A percentile compares a stretch with the other conserved stretches of the same genome.
Evolutionary conservation across 2,888 invertebrate genomes (phyloP).

Genomic region (Thereva nobilitata): DNA sequence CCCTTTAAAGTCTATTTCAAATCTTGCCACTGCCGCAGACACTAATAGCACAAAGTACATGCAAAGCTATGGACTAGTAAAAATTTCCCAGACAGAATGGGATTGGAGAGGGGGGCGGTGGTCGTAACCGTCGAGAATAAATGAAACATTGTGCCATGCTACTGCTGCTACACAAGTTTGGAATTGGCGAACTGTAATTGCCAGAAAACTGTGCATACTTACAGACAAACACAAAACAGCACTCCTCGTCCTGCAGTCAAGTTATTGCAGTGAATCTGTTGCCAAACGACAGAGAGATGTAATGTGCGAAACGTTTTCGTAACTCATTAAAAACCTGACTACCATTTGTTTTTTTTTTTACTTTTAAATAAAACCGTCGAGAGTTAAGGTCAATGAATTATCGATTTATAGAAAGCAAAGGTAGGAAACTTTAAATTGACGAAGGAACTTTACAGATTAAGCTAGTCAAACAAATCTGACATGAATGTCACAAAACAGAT

Average conservation of each 20-base stretch:
- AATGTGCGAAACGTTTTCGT: neutral
- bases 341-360: too few species aligned
- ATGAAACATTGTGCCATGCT: slow-evolving; percentile 25
- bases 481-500: too few species aligned
- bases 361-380: too few species aligned
- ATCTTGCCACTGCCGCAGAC: too few species aligned
- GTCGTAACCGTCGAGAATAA: neutral
- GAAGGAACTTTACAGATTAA: too few species aligned
- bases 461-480: too few species aligned
- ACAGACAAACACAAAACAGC: slow-evolving; percentile 21
- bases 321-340: too few species aligned
- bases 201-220: slow-evolving; percentile 30
- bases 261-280: slow-evolving; percentile 15
- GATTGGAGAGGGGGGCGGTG: neutral
- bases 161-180: slow-evolving; percentile 9
- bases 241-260: neutral
- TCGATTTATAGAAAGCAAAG: too few species aligned
- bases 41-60: too few species aligned
- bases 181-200: slow-evolving; percentile 29
- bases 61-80: neutral
- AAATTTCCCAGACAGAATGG: slow-evolving; percentile 21
- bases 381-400: too few species aligned
- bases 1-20: too few species aligned
- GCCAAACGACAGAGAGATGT: slow-evolving; percentile 30
- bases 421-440: too few species aligned